These are phyloP conservation scores for Sapayoa aenigma DNA, from an alignment of 2,113 vertebrate species.

Conservation along the genomic window DNA sequence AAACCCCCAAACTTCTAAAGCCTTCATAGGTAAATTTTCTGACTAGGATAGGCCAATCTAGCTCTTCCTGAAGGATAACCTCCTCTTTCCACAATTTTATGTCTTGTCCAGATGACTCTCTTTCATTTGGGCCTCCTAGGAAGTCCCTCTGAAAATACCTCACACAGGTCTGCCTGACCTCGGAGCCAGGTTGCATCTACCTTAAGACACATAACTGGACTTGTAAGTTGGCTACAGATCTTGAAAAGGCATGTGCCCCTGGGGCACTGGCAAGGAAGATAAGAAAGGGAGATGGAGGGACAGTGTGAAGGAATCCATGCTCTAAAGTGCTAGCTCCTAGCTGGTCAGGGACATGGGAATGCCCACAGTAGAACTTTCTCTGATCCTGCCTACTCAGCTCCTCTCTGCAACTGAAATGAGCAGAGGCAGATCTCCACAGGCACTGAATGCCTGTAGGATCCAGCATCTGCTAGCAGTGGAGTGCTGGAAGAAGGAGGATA, in stretches of 20 bases:
- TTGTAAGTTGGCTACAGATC: neutral
- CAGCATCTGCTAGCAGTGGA: accelerated
- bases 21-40: neutral
- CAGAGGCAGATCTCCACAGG: neutral
- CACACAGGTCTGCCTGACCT: neutral
- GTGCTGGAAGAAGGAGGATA: neutral
- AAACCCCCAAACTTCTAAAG: neutral
- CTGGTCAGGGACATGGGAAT: neutral
- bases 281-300: neutral
- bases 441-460: neutral
- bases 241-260: neutral
- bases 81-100: neutral
- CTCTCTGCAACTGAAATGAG: neutral
- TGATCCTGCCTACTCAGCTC: neutral
- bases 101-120: neutral
- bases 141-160: neutral
- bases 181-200: neutral
- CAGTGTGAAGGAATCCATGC: neutral
- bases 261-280: neutral
- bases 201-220: neutral
- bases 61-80: neutral
- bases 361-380: neutral
- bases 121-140: neutral
- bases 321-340: neutral
- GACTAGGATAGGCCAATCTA: neutral